Conservation (phyloP, 2,888 invertebrate genomes). For the Bursaphelenchus okinawaensis region DNA sequence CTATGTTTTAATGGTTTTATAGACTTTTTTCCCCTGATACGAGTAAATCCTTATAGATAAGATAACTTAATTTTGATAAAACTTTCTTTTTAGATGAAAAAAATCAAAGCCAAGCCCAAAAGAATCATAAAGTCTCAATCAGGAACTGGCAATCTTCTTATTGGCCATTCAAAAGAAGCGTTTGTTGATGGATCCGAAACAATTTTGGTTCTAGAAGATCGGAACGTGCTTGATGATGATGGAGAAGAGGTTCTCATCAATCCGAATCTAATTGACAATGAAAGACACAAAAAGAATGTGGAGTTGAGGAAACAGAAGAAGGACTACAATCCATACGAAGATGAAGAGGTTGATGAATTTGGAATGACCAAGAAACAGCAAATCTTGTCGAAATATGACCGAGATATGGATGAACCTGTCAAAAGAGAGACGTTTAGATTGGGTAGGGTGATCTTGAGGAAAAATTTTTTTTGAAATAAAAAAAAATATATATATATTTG, state of each 20-base stretch:
- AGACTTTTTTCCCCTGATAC: background rate
- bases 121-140: background rate
- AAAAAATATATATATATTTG: no score
- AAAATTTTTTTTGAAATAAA: background rate
- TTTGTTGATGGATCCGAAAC: conserved; percentile 64
- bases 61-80: no score
- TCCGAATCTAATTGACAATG: conserved; percentile 61
- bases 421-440: conserved; percentile 40
- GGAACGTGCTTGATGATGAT: conserved; percentile 73
- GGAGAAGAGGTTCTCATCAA: conserved; percentile 80
- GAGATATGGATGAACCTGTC: conserved; percentile 72
- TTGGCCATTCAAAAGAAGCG: conserved; percentile 69
- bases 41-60: no score
- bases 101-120: background rate
- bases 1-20: background rate
- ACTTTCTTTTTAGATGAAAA: background rate
- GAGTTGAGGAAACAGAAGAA: conserved; percentile 77
- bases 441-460: conserved; percentile 10
- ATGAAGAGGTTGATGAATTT: conserved; percentile 63
- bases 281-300: conserved; percentile 66
- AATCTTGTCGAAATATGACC: conserved; percentile 85
- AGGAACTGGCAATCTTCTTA: conserved; percentile 68
- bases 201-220: conserved; percentile 87
- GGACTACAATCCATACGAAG: conserved; percentile 71
- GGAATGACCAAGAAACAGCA: conserved; percentile 65